A percentile compares a stretch with the other conserved stretches of the same genome.
phyloP scores from a whole-genome alignment of 2,113 vertebrate species.

The Neogale vison region DNA sequence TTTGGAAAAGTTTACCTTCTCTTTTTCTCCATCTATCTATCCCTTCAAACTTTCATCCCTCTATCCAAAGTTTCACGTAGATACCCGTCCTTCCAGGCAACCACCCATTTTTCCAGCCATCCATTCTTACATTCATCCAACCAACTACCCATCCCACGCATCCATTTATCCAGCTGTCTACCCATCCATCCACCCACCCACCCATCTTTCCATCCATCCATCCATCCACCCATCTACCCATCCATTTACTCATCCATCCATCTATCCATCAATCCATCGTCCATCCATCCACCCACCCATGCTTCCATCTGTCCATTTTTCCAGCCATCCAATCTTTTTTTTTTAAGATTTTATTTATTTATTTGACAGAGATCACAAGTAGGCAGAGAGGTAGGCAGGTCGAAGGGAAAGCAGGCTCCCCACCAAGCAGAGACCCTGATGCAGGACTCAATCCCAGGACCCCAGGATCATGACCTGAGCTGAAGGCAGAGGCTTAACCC shows the following conservation, averaged over 20 bases:
- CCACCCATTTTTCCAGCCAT: not conserved
- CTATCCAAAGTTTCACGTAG: not conserved
- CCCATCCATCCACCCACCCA: not conserved
- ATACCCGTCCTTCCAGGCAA: too few species aligned
- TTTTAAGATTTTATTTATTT: too few species aligned
- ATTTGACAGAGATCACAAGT: too few species aligned
- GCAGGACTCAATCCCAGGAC: too few species aligned
- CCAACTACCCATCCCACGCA: not conserved
- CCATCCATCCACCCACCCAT: not conserved
- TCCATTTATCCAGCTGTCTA: fast-evolving
- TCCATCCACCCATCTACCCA: fast-evolving
- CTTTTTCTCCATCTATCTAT: not conserved
- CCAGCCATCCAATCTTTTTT: too few species aligned
- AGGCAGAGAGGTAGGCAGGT: too few species aligned
- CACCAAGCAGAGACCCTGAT: too few species aligned
- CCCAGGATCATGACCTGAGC: too few species aligned
- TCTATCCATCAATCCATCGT: not conserved
- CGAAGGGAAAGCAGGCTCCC: too few species aligned
- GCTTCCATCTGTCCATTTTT: not conserved
- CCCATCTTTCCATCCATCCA: too few species aligned
- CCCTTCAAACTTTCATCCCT: not conserved
- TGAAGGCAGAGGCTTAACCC: too few species aligned
- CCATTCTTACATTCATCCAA: not conserved
- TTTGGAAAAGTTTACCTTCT: not conserved
- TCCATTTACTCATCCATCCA: not conserved